Conservation (phyloP, 2,797 vertebrate species). For the Bradypodion ventrale region DNA sequence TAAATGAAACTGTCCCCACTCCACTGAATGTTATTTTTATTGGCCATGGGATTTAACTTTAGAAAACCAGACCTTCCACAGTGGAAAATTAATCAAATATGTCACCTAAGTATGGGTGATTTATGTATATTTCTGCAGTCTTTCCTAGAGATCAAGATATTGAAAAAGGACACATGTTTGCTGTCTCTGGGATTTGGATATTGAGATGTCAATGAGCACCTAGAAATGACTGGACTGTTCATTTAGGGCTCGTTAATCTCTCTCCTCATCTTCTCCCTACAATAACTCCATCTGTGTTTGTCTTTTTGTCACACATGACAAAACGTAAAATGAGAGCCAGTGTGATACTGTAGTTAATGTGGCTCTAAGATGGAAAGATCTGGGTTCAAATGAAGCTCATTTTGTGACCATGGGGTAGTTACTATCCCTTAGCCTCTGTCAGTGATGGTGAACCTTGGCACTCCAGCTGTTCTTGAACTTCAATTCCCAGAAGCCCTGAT, state of each 20-base stretch:
- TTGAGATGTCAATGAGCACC: background rate
- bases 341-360: background rate
- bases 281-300: background rate
- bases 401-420: background rate
- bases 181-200: background rate
- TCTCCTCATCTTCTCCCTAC: background rate
- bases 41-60: constrained; percentile 9
- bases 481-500: too few relatives aligned
- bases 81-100: background rate
- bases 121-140: background rate
- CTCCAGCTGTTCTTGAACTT: too few relatives aligned
- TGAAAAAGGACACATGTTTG: background rate
- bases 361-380: too few relatives aligned
- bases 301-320: background rate
- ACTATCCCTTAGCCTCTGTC: background rate
- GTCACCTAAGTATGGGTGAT: background rate
- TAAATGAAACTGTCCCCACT: background rate
- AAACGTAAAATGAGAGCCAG: background rate
- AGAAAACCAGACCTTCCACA: constrained; percentile 1
- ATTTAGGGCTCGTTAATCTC: too few relatives aligned
- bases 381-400: background rate
- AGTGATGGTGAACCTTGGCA: too few relatives aligned
- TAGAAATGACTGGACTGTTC: background rate
- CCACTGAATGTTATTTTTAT: background rate
- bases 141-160: background rate